Conservation (phyloP, 2,113 vertebrate genomes). For the Sturnira hondurensis region DNA sequence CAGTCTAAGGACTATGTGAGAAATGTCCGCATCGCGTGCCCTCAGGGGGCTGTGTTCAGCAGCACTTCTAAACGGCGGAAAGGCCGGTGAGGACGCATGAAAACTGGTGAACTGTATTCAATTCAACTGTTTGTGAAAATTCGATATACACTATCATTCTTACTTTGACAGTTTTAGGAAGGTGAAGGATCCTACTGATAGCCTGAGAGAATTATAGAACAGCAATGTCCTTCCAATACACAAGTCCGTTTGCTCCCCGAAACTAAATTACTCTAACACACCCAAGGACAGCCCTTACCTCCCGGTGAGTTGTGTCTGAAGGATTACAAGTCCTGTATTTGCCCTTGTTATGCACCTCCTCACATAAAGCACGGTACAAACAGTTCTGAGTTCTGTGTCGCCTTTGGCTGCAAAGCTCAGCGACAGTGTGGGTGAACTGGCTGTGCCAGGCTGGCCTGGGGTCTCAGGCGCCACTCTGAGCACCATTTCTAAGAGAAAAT, state of each 20-base stretch:
- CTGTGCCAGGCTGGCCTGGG: background rate
- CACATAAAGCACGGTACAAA: background rate
- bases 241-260: background rate
- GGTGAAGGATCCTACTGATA: background rate
- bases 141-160: background rate
- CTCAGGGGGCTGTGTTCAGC: no score
- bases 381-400: background rate
- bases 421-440: background rate
- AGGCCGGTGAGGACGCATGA: background rate
- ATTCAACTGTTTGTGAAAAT: background rate
- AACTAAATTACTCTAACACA: background rate
- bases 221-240: background rate
- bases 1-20: background rate
- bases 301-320: background rate
- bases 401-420: background rate
- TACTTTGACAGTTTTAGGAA: background rate
- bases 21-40: rapidly evolving
- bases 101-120: background rate
- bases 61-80: background rate
- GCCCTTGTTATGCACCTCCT: background rate
- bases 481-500: background rate
- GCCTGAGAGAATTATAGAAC: background rate
- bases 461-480: background rate
- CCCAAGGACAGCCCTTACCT: background rate
- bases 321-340: background rate